Evolutionary conservation across 2,113 vertebrate genomes (phyloP).

Genomic region (Irena cyanogastra): DNA sequence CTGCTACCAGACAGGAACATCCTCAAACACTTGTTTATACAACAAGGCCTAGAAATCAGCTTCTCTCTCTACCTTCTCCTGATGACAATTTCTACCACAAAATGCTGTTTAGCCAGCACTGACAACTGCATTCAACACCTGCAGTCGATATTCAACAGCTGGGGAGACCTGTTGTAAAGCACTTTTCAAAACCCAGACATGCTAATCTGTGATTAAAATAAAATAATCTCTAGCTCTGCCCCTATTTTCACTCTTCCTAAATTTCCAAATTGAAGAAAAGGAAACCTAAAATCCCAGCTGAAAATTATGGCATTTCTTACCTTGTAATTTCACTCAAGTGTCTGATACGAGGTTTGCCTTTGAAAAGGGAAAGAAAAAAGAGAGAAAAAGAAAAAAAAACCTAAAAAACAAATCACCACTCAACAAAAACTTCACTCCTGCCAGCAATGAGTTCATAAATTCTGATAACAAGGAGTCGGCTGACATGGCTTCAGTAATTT

Average conservation of each 20-base stretch:
- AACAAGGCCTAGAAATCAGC: background rate
- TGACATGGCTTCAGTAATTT: background rate
- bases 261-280: background rate
- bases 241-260: background rate
- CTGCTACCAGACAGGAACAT: background rate
- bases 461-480: background rate
- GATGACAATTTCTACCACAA: background rate
- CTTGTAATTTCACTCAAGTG: background rate
- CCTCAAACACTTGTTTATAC: background rate
- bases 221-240: background rate
- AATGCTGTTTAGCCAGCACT: background rate
- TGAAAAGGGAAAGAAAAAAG: background rate
- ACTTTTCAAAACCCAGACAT: background rate
- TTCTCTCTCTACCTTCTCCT: background rate
- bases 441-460: background rate
- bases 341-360: background rate
- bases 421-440: background rate
- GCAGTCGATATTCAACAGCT: background rate
- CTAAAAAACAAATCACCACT: background rate
- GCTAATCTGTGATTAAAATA: background rate
- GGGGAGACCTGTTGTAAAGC: background rate
- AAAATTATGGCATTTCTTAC: background rate
- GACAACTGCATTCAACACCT: background rate
- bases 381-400: accelerated
- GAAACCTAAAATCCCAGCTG: background rate